A percentile compares a stretch with the other conserved stretches of the same genome.
Evolutionary conservation across 35 echinoderm and acorn worm genomes (phyloP).

Genomic region (Acanthaster planci): DNA sequence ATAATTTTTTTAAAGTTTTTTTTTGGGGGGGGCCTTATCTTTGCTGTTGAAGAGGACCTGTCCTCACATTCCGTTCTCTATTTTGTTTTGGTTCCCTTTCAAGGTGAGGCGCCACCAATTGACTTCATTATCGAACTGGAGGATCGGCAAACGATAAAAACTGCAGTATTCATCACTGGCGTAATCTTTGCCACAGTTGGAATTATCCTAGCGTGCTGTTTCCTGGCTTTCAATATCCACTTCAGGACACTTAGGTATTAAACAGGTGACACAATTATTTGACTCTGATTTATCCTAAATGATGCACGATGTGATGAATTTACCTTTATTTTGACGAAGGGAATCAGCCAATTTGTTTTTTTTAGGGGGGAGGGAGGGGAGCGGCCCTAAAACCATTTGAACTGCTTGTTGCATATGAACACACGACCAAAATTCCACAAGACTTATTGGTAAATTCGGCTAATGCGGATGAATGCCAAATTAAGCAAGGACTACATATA

Average conservation of each 20-base stretch:
- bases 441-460: too few species aligned
- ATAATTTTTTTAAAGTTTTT: too few species aligned
- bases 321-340: neutral
- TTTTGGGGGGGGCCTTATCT: too few species aligned
- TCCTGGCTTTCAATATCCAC: constrained; percentile 65
- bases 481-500: too few species aligned
- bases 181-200: constrained; percentile 40
- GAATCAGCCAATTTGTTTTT: neutral
- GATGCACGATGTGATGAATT: neutral
- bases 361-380: too few species aligned
- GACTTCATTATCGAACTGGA: constrained; percentile 40
- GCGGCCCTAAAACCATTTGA: too few species aligned
- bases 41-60: too few species aligned
- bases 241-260: constrained; percentile 53
- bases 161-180: constrained; percentile 45
- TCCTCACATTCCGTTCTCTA: too few species aligned
- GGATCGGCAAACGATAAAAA: constrained; percentile 43
- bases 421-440: too few species aligned
- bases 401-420: too few species aligned
- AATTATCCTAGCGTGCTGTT: constrained; percentile 35
- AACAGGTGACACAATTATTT: neutral
- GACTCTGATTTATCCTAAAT: too few species aligned
- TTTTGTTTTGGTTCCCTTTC: neutral
- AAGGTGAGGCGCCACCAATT: constrained; percentile 67
- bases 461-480: too few species aligned